Percentiles rank a stretch among this genome's conserved stretches.
Evolutionary conservation across 1,140 invertebrate species (phyloP).

Genomic region (Trichogramma pretiosum): DNA sequence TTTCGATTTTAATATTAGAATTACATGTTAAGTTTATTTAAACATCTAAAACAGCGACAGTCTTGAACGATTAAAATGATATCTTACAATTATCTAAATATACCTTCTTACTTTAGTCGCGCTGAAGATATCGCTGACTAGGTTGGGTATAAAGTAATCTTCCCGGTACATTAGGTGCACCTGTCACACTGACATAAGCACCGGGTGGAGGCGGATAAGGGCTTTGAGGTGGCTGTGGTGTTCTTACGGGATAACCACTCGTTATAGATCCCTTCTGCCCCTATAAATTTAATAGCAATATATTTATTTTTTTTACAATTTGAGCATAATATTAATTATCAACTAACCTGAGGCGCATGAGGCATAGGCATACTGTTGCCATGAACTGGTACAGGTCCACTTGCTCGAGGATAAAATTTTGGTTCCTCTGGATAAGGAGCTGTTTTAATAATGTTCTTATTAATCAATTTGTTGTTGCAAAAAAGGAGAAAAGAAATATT

Average conservation of each 20-base stretch:
- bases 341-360: constrained; percentile 44
- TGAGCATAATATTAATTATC: not conserved
- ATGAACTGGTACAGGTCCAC: constrained; percentile 45
- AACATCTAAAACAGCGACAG: constrained; percentile 1
- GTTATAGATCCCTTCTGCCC: constrained; percentile 52
- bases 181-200: constrained; percentile 36
- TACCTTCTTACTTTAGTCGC: no score
- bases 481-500: not conserved
- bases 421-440: constrained; percentile 37
- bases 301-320: constrained; percentile 2
- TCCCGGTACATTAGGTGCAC: constrained; percentile 33
- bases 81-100: no score
- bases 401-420: constrained; percentile 42
- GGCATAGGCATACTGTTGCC: constrained; percentile 47
- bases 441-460: constrained; percentile 12
- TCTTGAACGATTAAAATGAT: no score
- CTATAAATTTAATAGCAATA: not conserved
- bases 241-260: constrained; percentile 48
- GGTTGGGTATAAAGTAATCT: constrained; percentile 39
- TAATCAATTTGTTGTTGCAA: no score
- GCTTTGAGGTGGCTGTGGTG: constrained; percentile 36
- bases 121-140: constrained; percentile 34
- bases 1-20: no score
- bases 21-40: no score
- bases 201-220: constrained; percentile 34